Percentiles rank a stretch among this genome's conserved stretches.
Evolutionary conservation across 1,140 invertebrate genomes (phyloP).

Genomic region (Pseudomyrmex concolor): DNA sequence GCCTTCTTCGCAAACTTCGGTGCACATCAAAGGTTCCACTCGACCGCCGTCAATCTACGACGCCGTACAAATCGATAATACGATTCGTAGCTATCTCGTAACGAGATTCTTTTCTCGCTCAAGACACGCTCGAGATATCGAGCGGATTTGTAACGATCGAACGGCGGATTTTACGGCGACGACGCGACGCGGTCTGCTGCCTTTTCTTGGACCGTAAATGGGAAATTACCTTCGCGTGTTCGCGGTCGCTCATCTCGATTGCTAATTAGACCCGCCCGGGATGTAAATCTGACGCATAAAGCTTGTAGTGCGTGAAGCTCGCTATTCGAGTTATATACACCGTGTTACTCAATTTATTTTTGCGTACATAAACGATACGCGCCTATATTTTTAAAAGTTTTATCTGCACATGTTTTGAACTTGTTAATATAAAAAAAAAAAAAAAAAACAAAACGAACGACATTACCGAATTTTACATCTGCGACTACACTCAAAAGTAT

Average conservation of each 20-base stretch:
- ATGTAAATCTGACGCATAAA: constrained; percentile 26
- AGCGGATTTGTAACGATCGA: constrained; percentile 43
- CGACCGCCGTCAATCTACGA: constrained; percentile 60
- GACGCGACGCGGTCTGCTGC: neutral
- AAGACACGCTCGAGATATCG: constrained; percentile 29
- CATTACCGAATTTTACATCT: too few relatives aligned
- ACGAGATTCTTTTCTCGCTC: constrained; percentile 57
- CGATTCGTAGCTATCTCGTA: constrained; percentile 68
- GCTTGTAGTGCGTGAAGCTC: constrained; percentile 13
- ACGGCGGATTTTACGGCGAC: constrained; percentile 20
- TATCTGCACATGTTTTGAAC: neutral
- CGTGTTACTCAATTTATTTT: neutral
- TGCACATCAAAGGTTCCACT: constrained; percentile 69
- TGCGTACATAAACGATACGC: neutral
- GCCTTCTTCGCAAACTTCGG: constrained; percentile 68
- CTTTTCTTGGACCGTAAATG: constrained; percentile 46
- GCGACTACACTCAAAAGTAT: too few relatives aligned
- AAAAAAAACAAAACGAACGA: too few relatives aligned
- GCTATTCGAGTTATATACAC: constrained; percentile 4
- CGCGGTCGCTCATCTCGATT: constrained; percentile 30
- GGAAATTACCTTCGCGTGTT: constrained; percentile 51
- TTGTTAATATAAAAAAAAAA: too few relatives aligned
- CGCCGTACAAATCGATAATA: constrained; percentile 75
- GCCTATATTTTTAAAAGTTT: neutral
- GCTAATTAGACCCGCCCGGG: constrained; percentile 38